These are phyloP conservation scores for Syrmaticus mikado DNA, from an alignment of 2,113 vertebrate species.

Conservation along the genomic window DNA sequence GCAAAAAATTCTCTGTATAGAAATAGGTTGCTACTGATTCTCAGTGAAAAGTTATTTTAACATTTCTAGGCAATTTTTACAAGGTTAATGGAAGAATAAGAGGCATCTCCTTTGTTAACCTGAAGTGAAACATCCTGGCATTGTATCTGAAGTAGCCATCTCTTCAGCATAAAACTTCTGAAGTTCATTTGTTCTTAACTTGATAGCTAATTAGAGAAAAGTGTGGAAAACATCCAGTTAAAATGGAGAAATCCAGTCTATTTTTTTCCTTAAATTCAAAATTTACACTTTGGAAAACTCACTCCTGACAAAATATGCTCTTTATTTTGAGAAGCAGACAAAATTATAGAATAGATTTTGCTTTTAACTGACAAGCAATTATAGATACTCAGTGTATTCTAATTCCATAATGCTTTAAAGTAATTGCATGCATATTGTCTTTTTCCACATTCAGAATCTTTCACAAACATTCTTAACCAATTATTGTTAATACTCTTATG, in stretches of 20 bases:
- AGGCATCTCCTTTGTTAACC: not conserved
- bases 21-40: not conserved
- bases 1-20: not conserved
- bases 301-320: not conserved
- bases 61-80: not conserved
- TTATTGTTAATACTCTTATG: not conserved
- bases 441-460: not conserved
- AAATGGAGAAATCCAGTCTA: rapidly evolving
- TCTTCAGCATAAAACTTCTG: not conserved
- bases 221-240: not conserved
- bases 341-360: not conserved
- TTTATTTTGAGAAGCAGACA: not conserved
- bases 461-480: not conserved
- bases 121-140: not conserved
- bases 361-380: conserved; percentile 25
- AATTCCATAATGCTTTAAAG: conserved; percentile 26
- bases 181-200: not conserved
- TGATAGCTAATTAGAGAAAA: not conserved
- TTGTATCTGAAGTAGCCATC: not conserved
- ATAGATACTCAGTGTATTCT: not conserved
- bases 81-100: not conserved
- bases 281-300: not conserved
- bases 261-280: not conserved
- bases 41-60: not conserved
- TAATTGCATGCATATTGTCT: conserved; percentile 13